phyloP scores from a whole-genome alignment of 2,113 vertebrate genomes.

The Bagarius yarrelli region DNA sequence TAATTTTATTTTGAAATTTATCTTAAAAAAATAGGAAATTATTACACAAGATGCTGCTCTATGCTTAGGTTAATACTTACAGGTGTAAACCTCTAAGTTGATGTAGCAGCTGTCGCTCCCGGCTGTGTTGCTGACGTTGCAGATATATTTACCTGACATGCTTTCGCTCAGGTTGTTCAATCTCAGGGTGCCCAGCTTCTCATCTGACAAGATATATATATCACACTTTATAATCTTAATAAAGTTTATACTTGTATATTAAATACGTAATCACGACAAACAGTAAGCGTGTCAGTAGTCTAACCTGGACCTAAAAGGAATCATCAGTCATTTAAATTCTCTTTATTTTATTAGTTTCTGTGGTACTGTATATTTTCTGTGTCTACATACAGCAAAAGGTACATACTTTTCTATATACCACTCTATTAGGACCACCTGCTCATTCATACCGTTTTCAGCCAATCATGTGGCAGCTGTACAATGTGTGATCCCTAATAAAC shows the following conservation, averaged over 20 bases:
- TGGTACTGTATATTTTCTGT: not conserved
- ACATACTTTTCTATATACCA: not conserved
- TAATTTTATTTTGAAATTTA: not conserved
- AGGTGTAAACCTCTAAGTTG: slow-evolving; percentile 79
- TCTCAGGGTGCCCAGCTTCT: slow-evolving; percentile 73
- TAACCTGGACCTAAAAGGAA: no score
- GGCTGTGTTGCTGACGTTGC: slow-evolving; percentile 77
- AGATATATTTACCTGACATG: slow-evolving; percentile 84
- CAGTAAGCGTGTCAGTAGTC: not conserved
- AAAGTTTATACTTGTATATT: no score
- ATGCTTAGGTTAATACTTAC: slow-evolving; percentile 59
- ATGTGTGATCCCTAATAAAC: not conserved
- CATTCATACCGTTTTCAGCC: not conserved
- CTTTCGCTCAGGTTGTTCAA: slow-evolving; percentile 80
- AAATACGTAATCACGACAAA: not conserved
- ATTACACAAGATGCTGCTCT: not conserved
- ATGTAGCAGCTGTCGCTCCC: slow-evolving; percentile 82
- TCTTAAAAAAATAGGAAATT: not conserved
- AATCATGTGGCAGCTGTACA: not conserved
- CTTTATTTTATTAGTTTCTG: no score
- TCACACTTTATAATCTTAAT: not conserved
- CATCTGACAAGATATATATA: slow-evolving; percentile 73
- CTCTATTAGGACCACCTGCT: not conserved
- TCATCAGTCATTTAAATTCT: no score
- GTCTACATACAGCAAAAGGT: no score